A percentile compares a stretch with the other conserved stretches of the same genome.
Evolutionary conservation across 2,797 vertebrate species (phyloP).

Genomic region (Balearica regulorum): DNA sequence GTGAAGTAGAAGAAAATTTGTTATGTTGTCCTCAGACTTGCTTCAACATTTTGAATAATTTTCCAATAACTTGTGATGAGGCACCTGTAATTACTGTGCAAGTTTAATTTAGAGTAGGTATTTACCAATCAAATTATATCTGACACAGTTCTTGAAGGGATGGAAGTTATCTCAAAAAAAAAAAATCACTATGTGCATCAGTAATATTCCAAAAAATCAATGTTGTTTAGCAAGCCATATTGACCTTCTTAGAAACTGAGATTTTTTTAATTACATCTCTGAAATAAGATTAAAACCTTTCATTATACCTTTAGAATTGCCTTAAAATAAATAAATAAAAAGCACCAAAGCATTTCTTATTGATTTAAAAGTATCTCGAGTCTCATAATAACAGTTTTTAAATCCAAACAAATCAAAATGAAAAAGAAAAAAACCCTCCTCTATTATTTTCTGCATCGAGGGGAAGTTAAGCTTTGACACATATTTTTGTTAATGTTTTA

Average conservation of each 20-base stretch:
- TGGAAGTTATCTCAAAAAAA: neutral
- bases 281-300: conserved; percentile 49
- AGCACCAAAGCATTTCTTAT: neutral
- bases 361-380: neutral
- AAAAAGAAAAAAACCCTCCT: neutral
- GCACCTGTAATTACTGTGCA: neutral
- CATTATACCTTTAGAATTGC: conserved; percentile 23
- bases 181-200: neutral
- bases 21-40: neutral
- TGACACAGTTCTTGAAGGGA: neutral
- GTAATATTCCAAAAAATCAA: conserved; percentile 58
- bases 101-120: conserved; percentile 11
- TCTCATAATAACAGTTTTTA: neutral
- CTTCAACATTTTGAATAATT: conserved; percentile 4
- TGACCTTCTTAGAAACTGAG: conserved; percentile 48
- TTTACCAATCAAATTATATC: conserved; percentile 6
- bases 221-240: conserved; percentile 27
- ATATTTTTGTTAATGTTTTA: neutral
- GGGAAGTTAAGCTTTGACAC: neutral
- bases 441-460: neutral
- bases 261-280: conserved; percentile 46
- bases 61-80: neutral
- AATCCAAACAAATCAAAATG: neutral
- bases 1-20: neutral
- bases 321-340: conserved; percentile 25